Conservation (phyloP, 2,113 vertebrate genomes). For the Serilophus lunatus region DNA sequence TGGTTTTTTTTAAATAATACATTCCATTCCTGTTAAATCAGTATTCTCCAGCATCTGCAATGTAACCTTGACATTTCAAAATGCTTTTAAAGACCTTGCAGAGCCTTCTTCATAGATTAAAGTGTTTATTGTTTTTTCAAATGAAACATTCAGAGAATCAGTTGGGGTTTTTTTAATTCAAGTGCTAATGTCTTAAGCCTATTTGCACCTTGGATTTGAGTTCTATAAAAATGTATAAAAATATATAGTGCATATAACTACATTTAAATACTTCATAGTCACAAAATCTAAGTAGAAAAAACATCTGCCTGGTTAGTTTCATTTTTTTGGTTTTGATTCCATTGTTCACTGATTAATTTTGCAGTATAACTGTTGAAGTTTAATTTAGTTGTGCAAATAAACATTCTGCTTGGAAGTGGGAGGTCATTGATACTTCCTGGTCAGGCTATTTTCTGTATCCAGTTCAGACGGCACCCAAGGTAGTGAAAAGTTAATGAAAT, state of each 20-base stretch:
- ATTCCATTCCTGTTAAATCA: neutral
- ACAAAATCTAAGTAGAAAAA: neutral
- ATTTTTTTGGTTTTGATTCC: neutral
- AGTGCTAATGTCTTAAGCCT: neutral
- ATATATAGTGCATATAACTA: neutral
- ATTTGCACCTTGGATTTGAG: neutral
- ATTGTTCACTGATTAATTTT: neutral
- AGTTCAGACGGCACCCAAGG: neutral
- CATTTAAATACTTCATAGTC: neutral
- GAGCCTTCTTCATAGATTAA: neutral
- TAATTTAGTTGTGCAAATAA: neutral
- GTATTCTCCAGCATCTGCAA: neutral
- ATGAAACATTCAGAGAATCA: neutral
- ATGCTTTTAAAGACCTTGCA: neutral
- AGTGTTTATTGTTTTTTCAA: slow-evolving; percentile 7
- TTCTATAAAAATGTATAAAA: neutral
- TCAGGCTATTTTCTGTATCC: neutral
- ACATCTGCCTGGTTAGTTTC: neutral
- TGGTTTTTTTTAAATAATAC: slow-evolving; percentile 24
- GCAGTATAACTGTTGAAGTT: neutral
- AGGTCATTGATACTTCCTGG: neutral
- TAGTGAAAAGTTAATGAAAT: neutral
- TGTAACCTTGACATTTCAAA: slow-evolving; percentile 31
- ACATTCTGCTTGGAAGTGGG: neutral
- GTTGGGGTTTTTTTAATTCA: neutral